Conservation (phyloP, 2,888 invertebrate species). For the Caenorhabditis angaria region DNA sequence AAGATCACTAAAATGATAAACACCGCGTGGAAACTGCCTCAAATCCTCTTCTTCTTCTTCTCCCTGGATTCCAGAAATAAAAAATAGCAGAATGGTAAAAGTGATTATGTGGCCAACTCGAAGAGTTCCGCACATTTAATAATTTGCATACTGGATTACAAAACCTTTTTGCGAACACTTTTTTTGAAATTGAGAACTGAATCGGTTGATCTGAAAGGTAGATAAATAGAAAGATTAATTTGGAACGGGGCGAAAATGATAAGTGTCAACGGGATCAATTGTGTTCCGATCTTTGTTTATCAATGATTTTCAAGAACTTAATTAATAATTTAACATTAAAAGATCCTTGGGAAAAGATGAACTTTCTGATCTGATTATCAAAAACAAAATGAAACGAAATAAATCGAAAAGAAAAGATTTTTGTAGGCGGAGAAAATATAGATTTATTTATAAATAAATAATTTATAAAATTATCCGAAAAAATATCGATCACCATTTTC, state of each 20-base stretch:
- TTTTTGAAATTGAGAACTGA: background rate
- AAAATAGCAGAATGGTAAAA: background rate
- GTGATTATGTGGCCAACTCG: slow-evolving; percentile 3
- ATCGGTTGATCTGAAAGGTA: slow-evolving; percentile 1
- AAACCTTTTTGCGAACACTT: background rate
- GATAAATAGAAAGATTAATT: background rate
- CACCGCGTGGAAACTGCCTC: slow-evolving; percentile 33
- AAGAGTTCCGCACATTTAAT: slow-evolving; percentile 8
- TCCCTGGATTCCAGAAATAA: background rate
- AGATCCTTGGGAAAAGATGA: background rate
- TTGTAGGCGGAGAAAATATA: too few species aligned
- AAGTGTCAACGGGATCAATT: background rate
- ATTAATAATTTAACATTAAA: background rate
- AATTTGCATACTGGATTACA: slow-evolving; percentile 5
- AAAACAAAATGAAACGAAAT: background rate
- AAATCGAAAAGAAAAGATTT: background rate
- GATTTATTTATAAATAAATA: too few species aligned
- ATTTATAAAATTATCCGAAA: too few species aligned
- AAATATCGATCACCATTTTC: too few species aligned
- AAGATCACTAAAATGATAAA: slow-evolving; percentile 50
- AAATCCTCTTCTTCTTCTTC: background rate
- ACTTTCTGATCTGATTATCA: background rate
- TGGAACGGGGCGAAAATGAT: too few species aligned
- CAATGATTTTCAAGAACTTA: background rate
- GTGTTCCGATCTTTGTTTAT: background rate